These are phyloP conservation scores for Lasioglossum villosulum DNA, from an alignment of 2,888 invertebrate species.

Conservation along the genomic window DNA sequence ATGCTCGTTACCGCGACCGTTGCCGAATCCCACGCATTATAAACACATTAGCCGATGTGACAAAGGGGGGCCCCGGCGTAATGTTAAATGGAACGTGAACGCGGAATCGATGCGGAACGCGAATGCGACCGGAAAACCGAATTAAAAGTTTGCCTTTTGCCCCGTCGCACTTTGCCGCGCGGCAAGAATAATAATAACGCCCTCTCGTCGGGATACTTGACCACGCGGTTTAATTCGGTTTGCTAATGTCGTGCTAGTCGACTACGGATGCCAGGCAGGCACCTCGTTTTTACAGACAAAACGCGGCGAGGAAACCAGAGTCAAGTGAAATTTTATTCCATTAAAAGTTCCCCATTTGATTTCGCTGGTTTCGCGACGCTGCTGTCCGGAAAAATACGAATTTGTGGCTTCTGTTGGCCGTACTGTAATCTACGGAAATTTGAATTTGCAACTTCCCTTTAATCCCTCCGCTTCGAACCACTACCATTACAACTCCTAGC, in stretches of 20 bases:
- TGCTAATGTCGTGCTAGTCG: background rate
- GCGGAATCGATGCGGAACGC: constrained; percentile 12
- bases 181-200: constrained; percentile 13
- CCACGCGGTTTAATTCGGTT: constrained; percentile 8
- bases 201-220: constrained; percentile 3
- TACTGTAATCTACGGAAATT: background rate
- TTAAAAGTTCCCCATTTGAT: background rate
- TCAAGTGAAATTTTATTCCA: constrained; percentile 1
- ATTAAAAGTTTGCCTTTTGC: constrained; percentile 17
- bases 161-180: background rate
- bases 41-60: constrained; percentile 38
- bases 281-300: background rate
- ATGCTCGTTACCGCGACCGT: constrained; percentile 35
- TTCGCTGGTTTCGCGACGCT: background rate
- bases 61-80: constrained; percentile 7
- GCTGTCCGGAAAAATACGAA: background rate
- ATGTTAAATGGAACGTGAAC: constrained; percentile 26
- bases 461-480: background rate
- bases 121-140: constrained; percentile 19
- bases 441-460: background rate
- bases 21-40: constrained; percentile 20
- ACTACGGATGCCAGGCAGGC: background rate
- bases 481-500: background rate
- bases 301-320: background rate
- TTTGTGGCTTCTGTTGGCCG: background rate